Conservation (phyloP, 2,113 vertebrate genomes). For the Cyprinodon variegatus region DNA sequence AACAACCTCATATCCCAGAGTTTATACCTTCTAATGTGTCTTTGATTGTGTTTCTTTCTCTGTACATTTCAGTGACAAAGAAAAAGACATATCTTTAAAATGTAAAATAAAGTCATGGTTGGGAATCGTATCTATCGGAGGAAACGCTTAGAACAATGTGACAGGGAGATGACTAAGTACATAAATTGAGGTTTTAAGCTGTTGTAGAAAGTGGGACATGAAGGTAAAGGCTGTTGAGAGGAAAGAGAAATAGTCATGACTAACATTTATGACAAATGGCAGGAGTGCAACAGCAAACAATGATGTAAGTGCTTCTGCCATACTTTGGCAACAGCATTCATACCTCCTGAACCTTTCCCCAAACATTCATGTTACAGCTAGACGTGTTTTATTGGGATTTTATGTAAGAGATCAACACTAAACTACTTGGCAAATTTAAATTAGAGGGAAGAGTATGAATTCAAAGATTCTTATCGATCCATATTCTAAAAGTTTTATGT, state of each 20-base stretch:
- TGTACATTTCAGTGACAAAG: constrained; percentile 8
- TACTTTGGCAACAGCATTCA: not conserved
- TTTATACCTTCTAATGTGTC: not conserved
- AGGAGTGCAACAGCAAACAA: constrained; percentile 37
- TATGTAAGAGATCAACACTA: not conserved
- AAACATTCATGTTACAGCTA: not conserved
- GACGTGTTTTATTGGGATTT: not conserved
- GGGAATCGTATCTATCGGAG: constrained; percentile 35
- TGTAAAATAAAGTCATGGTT: constrained; percentile 42
- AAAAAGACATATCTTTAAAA: constrained; percentile 17
- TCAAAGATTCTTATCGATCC: not conserved
- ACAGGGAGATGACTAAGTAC: constrained; percentile 50
- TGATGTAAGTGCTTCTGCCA: constrained; percentile 18
- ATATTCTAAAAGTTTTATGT: too few species aligned
- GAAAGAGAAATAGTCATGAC: constrained; percentile 54
- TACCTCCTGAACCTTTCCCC: not conserved
- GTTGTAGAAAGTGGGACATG: constrained; percentile 56
- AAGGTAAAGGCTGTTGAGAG: constrained; percentile 46
- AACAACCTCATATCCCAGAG: not conserved
- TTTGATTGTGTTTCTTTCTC: constrained; percentile 24
- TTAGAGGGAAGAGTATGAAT: not conserved
- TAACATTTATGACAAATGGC: constrained; percentile 50
- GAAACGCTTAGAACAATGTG: constrained; percentile 47
- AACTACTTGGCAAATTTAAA: not conserved
- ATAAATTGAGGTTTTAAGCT: constrained; percentile 46